Base-by-base conservation (phyloP, 2,113 vertebrate genomes). In the Datnioides undecimradiatus region DNA sequence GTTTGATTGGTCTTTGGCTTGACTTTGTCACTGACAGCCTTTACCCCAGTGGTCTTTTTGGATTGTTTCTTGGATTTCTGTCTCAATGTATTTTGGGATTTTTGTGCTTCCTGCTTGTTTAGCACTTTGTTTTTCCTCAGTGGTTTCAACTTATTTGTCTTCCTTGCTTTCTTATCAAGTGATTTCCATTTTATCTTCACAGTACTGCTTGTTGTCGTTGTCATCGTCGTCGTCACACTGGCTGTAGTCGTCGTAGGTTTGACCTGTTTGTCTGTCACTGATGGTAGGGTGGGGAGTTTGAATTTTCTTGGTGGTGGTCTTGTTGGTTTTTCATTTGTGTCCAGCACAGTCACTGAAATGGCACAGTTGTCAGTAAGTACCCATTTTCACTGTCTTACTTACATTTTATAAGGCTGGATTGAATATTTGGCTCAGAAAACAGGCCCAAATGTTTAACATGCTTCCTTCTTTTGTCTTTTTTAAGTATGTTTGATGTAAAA, bases 301-400 rank as follows among this genome's bases (percentile, higher is more conserved):
- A 92, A 62, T 65, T 82, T 92, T 83, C 88, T 91, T 1, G 79
- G 88, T 8, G 92, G 91, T 52, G 93, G 90, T 82, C 94, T 90
- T 3, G 93, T 94, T 10, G 93, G 93, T 80, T 91, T 93, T 81
- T 86, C 90, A 52, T 73, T 82, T 3, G 52, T 80, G 46, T 86
- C 89, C 81, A 94, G 66, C 14, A 94, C 78, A 9, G 92, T 94
- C 82, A 88, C 93, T 95, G 82, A 81, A 93, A 91, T 23, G 16
- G 55, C 67, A 80, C 69, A 84, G 10, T 83, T 23, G 69, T 86
- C 41, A 45, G 69, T 79, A 55, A 89, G 40, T 27, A 57, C 9
- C 3, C 33, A 57, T 76, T 75, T 80, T 71, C 40, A 70, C 27
- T 9, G 9, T 43, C 73, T 45, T n/a, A 66, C 51, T 64, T 16